phyloP scores from a whole-genome alignment of 2,113 vertebrate species.

The Oryzias woworae region DNA sequence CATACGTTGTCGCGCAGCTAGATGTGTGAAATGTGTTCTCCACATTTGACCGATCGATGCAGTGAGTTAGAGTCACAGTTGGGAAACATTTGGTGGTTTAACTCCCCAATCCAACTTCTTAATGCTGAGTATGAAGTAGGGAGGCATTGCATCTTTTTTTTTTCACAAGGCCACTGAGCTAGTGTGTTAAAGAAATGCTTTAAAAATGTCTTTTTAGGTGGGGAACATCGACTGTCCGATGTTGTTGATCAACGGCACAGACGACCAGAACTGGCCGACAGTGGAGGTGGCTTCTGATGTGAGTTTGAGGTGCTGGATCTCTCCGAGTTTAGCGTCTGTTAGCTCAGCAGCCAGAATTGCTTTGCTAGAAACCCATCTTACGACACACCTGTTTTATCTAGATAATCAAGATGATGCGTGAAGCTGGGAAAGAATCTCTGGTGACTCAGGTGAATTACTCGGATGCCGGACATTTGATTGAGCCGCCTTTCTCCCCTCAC shows the following conservation, averaged over 20 bases:
- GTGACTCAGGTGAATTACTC: constrained; percentile 62
- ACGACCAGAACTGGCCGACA: constrained; percentile 72
- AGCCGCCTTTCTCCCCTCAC: constrained; percentile 75
- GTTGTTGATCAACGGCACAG: constrained; percentile 66
- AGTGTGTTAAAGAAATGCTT: neutral
- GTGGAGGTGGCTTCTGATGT: constrained; percentile 67
- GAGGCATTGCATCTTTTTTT: too few relatives aligned
- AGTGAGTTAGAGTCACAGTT: too few relatives aligned
- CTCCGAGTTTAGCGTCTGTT: neutral
- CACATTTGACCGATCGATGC: too few relatives aligned
- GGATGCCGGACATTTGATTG: constrained; percentile 74
- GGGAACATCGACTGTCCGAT: constrained; percentile 71
- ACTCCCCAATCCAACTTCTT: too few relatives aligned
- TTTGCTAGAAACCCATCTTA: neutral
- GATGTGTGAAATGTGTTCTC: too few relatives aligned
- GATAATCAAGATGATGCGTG: constrained; percentile 60
- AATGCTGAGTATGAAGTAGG: too few relatives aligned
- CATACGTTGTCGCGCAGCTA: neutral
- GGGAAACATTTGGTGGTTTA: too few relatives aligned
- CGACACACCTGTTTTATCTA: constrained; percentile 12
- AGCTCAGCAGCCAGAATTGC: neutral
- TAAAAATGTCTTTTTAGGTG: constrained; percentile 43
- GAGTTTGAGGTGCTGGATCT: constrained; percentile 11
- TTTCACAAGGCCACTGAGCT: too few relatives aligned
- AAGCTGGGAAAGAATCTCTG: constrained; percentile 68